A percentile compares a stretch with the other conserved stretches of the same genome.
phyloP scores from a whole-genome alignment of 2,113 vertebrate genomes.

The Columba livia region DNA sequence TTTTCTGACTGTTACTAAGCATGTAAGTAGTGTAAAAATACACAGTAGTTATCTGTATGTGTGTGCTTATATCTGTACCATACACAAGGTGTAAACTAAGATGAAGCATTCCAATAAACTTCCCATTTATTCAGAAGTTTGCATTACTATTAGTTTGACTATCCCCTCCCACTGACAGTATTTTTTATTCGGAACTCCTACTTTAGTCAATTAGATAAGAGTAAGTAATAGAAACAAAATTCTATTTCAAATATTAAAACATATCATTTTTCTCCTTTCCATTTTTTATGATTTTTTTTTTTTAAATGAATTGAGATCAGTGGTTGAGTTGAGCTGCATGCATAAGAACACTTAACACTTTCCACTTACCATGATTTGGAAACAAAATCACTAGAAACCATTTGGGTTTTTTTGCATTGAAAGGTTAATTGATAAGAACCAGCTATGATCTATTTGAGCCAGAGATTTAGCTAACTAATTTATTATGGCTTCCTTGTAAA shows the following conservation, averaged over 20 bases:
- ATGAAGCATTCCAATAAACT: neutral
- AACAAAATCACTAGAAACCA: neutral
- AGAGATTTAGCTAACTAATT: conserved; percentile 4
- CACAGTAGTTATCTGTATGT: neutral
- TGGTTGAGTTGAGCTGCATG: neutral
- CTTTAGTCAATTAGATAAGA: neutral
- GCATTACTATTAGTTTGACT: neutral
- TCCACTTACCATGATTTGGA: neutral
- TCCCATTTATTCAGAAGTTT: neutral
- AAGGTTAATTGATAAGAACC: neutral
- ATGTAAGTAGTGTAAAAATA: rapidly evolving
- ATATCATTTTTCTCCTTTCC: neutral
- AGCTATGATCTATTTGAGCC: neutral
- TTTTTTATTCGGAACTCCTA: neutral
- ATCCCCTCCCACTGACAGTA: rapidly evolving
- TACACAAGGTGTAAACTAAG: neutral
- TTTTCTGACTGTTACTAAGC: neutral
- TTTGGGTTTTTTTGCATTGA: neutral
- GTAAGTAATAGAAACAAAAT: neutral
- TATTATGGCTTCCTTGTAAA: neutral
- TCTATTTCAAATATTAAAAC: neutral
- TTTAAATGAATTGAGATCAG: neutral
- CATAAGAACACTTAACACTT: neutral
- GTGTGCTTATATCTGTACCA: neutral
- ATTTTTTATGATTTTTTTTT: neutral